Evolutionary conservation across 2,797 vertebrate genomes (phyloP), one percentile per base, ranked within the genome.

Genomic region (Leuciscus waleckii): DNA sequence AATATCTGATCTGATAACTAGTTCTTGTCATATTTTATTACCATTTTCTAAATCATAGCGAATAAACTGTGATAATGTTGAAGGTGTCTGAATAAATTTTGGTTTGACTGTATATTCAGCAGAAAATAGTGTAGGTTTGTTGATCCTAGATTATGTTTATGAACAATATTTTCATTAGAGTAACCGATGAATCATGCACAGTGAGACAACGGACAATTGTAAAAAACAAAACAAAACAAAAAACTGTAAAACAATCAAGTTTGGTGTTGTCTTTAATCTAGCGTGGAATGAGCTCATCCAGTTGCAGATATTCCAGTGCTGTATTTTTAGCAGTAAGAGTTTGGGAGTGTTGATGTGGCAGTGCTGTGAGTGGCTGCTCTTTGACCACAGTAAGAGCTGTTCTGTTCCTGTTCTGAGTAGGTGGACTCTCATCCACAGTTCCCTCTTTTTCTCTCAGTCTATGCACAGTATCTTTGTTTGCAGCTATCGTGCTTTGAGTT

Each of bases 371-470:
- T 84, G 84, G 86, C 84, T 82, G 89, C 85, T 74, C 85, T 89
- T 86, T 89, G 90, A 82, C 86, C 82, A 46, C 80, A 54, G 84
- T 88, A 81, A 88, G 86, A 87, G 88, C 83, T 90, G 82, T 84
- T 88, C 85, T 84, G 88, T 76, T 86, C 79, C 73, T 76, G 77
- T 76, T 81, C 68, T 90, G 90, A 90, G 90, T 89, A 84, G 90
- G 90, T 87, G 88, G 89, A 89, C 85, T 83, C 90, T 89, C 87
- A 75, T 86, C 88, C 79, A 70, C 78, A 75, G 88, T 79, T 89
- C 78, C 79, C 58, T 78, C 75, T 87, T 17, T 73, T 71, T 61
- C 80, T 71, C 74, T 84, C 74, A 1, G 8, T 78, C 46, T 54
- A 56, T 41, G 29, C 87, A 43, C 78, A 65, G 37, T 82, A 90